phyloP scores from a whole-genome alignment of 2,888 invertebrate genomes.

The Xestia rhomboidea region DNA sequence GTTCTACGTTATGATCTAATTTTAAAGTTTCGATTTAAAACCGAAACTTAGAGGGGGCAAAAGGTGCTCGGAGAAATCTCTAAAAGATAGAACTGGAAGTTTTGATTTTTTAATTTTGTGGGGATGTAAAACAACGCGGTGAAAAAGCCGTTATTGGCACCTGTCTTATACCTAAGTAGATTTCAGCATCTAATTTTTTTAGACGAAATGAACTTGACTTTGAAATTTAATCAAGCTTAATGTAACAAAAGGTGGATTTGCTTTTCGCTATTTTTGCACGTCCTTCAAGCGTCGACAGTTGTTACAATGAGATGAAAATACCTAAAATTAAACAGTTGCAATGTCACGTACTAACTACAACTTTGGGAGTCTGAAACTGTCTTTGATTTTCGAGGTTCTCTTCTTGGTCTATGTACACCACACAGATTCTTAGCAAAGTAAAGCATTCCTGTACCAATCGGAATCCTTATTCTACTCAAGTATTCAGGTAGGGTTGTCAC shows the following conservation, averaged over 20 bases:
- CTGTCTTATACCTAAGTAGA: background rate
- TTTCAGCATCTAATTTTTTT: background rate
- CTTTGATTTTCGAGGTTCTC: background rate
- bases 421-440: background rate
- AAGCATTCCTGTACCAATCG: background rate
- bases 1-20: slow-evolving; percentile 36
- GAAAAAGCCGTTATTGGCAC: background rate
- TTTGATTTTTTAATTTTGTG: background rate
- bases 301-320: background rate
- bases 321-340: background rate
- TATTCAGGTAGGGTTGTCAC: slow-evolving; percentile 49
- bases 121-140: background rate
- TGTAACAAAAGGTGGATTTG: background rate
- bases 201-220: background rate
- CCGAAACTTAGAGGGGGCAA: background rate
- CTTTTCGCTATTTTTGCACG: background rate
- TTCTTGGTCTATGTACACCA: background rate
- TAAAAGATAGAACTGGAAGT: background rate
- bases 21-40: slow-evolving; percentile 7
- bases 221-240: background rate
- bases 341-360: background rate
- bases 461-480: slow-evolving; percentile 31
- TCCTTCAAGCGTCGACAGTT: background rate
- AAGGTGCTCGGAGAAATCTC: background rate
- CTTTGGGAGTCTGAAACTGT: background rate